Conservation (phyloP, 1,140 invertebrate species). For the Bombus consobrinus region DNA sequence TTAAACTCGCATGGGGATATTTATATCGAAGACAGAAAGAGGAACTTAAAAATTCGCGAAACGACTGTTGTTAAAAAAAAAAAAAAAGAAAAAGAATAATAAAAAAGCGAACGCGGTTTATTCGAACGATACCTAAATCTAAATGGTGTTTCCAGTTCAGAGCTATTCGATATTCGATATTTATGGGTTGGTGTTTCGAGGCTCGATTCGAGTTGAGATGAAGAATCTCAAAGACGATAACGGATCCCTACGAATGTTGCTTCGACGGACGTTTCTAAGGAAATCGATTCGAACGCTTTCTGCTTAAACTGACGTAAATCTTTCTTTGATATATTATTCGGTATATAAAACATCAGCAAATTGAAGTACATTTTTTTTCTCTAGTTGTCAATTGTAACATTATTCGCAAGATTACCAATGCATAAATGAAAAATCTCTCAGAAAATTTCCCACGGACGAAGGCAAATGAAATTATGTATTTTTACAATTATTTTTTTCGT, state of each 20-base stretch:
- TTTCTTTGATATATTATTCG: background rate
- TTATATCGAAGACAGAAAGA: background rate
- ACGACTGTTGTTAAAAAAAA: background rate
- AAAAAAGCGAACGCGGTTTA: background rate
- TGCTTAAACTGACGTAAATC: background rate
- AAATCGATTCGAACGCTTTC: conserved; percentile 33
- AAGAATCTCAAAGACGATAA: background rate
- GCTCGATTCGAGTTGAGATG: conserved; percentile 3
- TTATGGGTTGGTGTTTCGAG: conserved; percentile 41
- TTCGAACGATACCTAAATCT: conserved; percentile 10
- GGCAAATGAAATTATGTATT: too few species aligned
- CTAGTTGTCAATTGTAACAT: background rate
- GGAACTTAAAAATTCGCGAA: background rate
- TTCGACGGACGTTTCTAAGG: conserved; percentile 21
- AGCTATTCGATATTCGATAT: conserved; percentile 44
- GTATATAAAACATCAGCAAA: background rate
- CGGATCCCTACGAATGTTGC: conserved; percentile 16
- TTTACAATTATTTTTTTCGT: too few species aligned
- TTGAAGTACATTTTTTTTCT: background rate
- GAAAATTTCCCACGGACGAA: too few species aligned
- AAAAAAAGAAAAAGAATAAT: background rate
- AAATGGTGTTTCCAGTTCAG: conserved; percentile 27
- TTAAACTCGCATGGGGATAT: background rate
- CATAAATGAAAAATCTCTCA: background rate
- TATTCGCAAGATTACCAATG: background rate